A percentile compares a stretch with the other conserved stretches of the same genome.
These are phyloP conservation scores for Epinephelus awoara DNA, from an alignment of 2,797 vertebrate species.

Conservation along the genomic window DNA sequence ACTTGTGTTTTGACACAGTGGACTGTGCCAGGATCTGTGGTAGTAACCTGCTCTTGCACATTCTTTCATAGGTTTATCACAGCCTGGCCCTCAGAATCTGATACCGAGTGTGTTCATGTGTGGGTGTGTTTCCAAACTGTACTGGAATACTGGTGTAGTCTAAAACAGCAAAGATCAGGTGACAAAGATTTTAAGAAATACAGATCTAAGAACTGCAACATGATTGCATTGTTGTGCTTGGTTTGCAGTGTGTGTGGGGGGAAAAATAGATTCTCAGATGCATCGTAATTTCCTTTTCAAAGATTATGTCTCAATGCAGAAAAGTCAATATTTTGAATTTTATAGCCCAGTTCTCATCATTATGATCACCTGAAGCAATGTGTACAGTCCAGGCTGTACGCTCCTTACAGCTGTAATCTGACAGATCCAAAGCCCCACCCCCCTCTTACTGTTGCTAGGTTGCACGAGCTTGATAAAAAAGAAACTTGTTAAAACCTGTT, in stretches of 20 bases:
- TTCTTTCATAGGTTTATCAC: neutral
- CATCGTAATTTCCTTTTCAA: too few species aligned
- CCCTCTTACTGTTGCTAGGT: too few species aligned
- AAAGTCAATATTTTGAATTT: too few species aligned
- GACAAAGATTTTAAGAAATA: neutral
- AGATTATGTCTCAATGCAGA: too few species aligned
- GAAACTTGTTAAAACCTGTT: too few species aligned
- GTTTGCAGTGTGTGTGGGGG: neutral
- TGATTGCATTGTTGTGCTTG: neutral
- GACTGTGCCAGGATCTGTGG: neutral
- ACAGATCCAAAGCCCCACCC: too few species aligned
- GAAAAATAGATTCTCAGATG: too few species aligned
- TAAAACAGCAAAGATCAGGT: neutral
- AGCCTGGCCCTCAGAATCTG: neutral
- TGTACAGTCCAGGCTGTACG: too few species aligned
- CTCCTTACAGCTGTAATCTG: too few species aligned
- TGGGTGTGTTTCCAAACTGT: slow-evolving; percentile 8
- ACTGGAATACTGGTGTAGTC: neutral
- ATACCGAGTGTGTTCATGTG: neutral
- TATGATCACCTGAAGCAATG: too few species aligned
- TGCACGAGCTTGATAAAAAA: too few species aligned
- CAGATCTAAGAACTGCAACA: neutral
- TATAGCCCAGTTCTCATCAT: too few species aligned
- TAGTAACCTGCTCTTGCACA: neutral
- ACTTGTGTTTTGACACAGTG: neutral